These are phyloP conservation scores for Trinorchestia longiramus DNA, from an alignment of 1,140 invertebrate genomes.

Conservation along the genomic window DNA sequence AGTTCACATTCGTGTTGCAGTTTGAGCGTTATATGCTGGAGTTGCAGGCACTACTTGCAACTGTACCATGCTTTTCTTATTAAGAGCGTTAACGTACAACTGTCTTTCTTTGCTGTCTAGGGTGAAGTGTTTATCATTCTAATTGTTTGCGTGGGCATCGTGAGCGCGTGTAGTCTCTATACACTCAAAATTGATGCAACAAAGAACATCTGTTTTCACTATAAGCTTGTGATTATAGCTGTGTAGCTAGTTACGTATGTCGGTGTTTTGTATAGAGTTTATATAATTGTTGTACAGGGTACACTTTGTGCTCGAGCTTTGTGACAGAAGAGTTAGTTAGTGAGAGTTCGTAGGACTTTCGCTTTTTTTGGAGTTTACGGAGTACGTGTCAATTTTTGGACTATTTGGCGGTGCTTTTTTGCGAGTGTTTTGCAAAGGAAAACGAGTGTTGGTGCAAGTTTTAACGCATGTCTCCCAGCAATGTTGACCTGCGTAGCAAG, in stretches of 20 bases:
- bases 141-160: neutral
- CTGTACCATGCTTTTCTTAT: neutral
- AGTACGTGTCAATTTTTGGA: neutral
- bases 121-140: neutral
- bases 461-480: neutral
- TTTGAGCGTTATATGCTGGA: neutral
- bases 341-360: neutral
- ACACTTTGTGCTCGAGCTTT: neutral
- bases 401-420: neutral
- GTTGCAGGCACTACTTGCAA: neutral
- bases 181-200: neutral
- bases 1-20: neutral
- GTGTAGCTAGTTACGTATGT: neutral
- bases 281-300: neutral
- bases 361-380: neutral
- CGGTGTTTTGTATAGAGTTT: neutral
- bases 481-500: too few relatives aligned
- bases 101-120: neutral
- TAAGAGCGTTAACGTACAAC: neutral
- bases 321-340: neutral
- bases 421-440: neutral
- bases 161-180: neutral
- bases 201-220: neutral
- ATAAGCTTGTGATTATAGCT: constrained; percentile 1
- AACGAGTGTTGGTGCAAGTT: neutral